A percentile compares a stretch with the other conserved stretches of the same genome.
Conservation (phyloP, 1,140 invertebrate genomes). For the Drosophila takahashii region DNA sequence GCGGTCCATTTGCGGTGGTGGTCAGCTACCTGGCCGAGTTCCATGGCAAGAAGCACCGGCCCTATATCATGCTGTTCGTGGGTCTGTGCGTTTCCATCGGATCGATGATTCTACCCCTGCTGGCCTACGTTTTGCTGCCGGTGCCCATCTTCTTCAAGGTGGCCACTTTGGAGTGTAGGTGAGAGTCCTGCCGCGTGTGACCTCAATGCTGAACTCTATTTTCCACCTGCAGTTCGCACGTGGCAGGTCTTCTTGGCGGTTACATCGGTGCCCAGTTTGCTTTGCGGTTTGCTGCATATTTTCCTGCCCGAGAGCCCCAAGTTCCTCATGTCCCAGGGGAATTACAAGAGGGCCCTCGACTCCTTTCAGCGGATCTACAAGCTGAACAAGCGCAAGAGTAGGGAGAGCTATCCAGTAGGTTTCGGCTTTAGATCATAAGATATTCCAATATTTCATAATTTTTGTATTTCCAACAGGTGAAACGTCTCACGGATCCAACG, state of each 20-base stretch:
- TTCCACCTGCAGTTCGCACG: slow-evolving; percentile 86
- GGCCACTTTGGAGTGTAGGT: slow-evolving; percentile 50
- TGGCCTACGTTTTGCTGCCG: slow-evolving; percentile 86
- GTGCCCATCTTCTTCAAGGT: slow-evolving; percentile 58
- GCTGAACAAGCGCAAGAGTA: slow-evolving; percentile 87
- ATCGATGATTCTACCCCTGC: slow-evolving; percentile 85
- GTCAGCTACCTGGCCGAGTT: slow-evolving; percentile 90
- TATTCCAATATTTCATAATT: not conserved
- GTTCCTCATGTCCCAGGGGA: slow-evolving; percentile 90
- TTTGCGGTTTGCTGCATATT: slow-evolving; percentile 87
- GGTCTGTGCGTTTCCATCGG: slow-evolving; percentile 87
- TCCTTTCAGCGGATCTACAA: slow-evolving; percentile 57
- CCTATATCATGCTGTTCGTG: slow-evolving; percentile 87
- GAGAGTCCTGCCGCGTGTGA: not conserved
- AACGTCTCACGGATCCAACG: slow-evolving; percentile 33
- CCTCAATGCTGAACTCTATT: not conserved
- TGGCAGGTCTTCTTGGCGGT: slow-evolving; percentile 91
- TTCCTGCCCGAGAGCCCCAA: slow-evolving; percentile 93
- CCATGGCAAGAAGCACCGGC: slow-evolving; percentile 87
- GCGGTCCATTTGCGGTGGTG: slow-evolving; percentile 89
- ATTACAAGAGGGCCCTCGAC: slow-evolving; percentile 87
- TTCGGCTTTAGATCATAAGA: not conserved
- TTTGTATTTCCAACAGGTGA: slow-evolving; percentile 34
- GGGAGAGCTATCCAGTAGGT: slow-evolving; percentile 88
- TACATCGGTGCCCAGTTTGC: slow-evolving; percentile 88